Base-by-base conservation (phyloP, 2,888 invertebrate genomes). In the Hydriomena furcata region DNA sequence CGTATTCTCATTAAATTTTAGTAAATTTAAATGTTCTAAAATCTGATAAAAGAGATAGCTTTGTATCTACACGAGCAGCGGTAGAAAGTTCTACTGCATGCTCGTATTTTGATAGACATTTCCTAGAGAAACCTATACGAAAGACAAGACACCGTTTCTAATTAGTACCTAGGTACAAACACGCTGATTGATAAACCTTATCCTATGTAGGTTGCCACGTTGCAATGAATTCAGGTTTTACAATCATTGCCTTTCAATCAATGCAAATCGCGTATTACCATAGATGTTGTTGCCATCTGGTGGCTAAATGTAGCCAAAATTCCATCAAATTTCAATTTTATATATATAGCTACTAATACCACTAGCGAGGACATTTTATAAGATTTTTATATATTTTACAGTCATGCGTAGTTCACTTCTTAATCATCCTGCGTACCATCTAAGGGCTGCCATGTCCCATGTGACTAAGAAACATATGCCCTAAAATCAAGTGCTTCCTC, bases 181-280 rank as follows among this genome's bases (percentile, higher is more conserved):
- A 35, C 25, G 37, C 32, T 42, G 53, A 47, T 55, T 51, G 55
- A 55, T 55, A 55, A 51, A 35, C 6, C 43, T 46, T 55, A 47
- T 55, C 51, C 53, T 42, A 52, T 53, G 59, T 60, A 52, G 55
- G 49, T 45, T 46, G 52, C 52, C 28, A 52, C 40, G 41, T 36
- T 12, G 48, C 57, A 55, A 55, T 59, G 53, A 51, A 52, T 54
- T 23, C 59, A 31, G 40, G 52, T 61, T 57, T 55, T 53, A 51
- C 59, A 59, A 61, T 61, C 61, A 52, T 54, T 53, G 37, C 46
- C 60, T 58, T 59, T 61, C 61, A 57, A 60, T 61, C 60, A 61
- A 61, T 53, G 57, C 50, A 54, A 60, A 60, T 61, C 50, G 41
- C 13, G 49, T 30, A 56, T 54, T 59, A 56, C 41, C 53, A 59